These are phyloP conservation scores for Centrocercus urophasianus DNA, from an alignment of 2,113 vertebrate genomes.

Conservation along the genomic window DNA sequence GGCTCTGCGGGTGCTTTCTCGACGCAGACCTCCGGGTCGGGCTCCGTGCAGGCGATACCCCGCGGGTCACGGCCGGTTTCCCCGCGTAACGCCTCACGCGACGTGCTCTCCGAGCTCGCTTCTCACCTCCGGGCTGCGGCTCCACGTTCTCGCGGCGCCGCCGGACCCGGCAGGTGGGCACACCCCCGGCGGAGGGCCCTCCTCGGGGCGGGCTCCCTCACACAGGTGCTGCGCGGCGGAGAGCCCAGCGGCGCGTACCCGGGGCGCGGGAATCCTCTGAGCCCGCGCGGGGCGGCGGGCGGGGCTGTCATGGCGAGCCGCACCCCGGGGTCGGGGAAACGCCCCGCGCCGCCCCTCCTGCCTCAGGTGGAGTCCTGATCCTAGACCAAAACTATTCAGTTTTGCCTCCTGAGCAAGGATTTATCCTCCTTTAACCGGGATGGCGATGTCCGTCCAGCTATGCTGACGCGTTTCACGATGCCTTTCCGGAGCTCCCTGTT, in stretches of 20 bases:
- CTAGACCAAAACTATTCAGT: not conserved
- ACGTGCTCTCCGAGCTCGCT: not conserved
- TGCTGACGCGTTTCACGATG: too few relatives aligned
- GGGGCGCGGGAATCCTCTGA: not conserved
- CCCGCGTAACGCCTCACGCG: accelerated
- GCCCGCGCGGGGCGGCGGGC: too few relatives aligned
- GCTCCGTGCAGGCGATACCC: accelerated
- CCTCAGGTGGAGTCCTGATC: accelerated
- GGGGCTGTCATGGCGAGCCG: too few relatives aligned
- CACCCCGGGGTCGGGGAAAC: too few relatives aligned
- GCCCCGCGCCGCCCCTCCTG: too few relatives aligned
- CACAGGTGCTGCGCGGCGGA: accelerated
- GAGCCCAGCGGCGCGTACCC: too few relatives aligned
- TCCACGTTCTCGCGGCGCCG: accelerated
- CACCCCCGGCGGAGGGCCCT: accelerated
- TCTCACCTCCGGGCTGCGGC: not conserved
- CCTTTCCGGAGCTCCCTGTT: too few relatives aligned
- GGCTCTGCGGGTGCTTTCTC: accelerated
- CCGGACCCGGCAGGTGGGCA: not conserved
- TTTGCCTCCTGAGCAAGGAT: not conserved
- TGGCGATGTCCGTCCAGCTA: too few relatives aligned
- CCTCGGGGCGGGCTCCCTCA: accelerated
- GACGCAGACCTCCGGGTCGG: accelerated
- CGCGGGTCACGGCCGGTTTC: accelerated
- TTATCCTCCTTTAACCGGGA: not conserved